Evolutionary conservation across 2,888 invertebrate genomes (phyloP).

Genomic region (Ophion ventricosus): DNA sequence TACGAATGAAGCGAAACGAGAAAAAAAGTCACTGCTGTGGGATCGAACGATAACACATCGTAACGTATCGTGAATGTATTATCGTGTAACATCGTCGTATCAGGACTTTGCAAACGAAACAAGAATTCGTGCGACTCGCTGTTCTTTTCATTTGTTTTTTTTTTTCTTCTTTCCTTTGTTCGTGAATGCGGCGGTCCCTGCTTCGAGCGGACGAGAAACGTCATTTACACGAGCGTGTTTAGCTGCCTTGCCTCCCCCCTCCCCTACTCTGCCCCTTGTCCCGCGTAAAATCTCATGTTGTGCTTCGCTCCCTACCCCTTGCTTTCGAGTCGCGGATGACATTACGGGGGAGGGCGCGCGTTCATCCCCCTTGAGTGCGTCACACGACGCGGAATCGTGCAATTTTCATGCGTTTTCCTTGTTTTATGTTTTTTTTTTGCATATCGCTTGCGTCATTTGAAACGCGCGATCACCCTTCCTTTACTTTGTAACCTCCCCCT

Average conservation of each 20-base stretch:
- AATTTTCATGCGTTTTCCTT: conserved; percentile 54
- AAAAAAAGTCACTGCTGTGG: conserved; percentile 9
- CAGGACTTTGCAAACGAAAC: conserved; percentile 13
- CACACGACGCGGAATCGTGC: conserved; percentile 59
- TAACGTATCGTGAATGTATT: conserved; percentile 3
- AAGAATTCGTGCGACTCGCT: conserved; percentile 20
- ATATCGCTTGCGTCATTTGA: conserved; percentile 65
- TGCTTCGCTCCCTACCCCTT: conserved; percentile 58
- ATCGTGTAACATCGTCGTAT: conserved; percentile 21
- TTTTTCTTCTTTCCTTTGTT: conserved; percentile 51
- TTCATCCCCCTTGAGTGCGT: conserved; percentile 66
- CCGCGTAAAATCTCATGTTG: conserved; percentile 60
- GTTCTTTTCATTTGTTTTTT: conserved; percentile 17
- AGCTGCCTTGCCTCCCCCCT: not conserved
- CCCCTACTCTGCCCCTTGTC: conserved; percentile 27
- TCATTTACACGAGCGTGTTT: conserved; percentile 50
- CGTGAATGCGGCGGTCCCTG: conserved; percentile 37
- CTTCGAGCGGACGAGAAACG: conserved; percentile 51
- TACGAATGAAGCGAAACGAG: not conserved
- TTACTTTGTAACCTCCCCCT: conserved; percentile 26
- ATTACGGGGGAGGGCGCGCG: conserved; percentile 47
- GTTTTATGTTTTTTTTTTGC: conserved; percentile 56
- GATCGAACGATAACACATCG: not conserved
- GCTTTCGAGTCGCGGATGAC: conserved; percentile 6
- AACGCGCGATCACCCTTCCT: conserved; percentile 42